A percentile compares a stretch with the other conserved stretches of the same genome.
These are phyloP conservation scores for Palythoa grandiflora DNA, from an alignment of 92 coral and sea anemone species.

Conservation along the genomic window DNA sequence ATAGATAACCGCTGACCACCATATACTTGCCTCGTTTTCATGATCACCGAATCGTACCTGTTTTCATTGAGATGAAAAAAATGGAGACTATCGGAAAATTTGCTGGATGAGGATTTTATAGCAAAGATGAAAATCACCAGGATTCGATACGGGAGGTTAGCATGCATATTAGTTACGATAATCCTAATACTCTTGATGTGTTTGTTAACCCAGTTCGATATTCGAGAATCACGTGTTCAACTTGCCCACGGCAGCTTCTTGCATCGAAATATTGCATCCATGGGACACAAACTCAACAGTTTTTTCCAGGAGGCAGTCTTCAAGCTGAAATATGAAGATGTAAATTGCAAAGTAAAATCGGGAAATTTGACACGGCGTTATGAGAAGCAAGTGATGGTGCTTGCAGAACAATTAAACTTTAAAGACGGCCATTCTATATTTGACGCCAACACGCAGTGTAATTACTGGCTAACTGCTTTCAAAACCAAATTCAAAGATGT, in stretches of 20 bases:
- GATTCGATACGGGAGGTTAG: constrained; percentile 75
- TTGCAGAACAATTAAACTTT: constrained; percentile 80
- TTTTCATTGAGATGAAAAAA: not conserved
- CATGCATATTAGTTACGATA: constrained; percentile 50
- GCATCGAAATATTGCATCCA: constrained; percentile 41
- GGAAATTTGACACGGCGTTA: constrained; percentile 74
- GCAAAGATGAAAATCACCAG: constrained; percentile 69
- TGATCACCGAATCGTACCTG: not conserved
- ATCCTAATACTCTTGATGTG: constrained; percentile 66
- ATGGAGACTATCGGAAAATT: not conserved
- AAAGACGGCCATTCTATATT: constrained; percentile 83
- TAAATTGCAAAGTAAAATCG: constrained; percentile 72
- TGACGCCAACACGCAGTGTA: constrained; percentile 90
- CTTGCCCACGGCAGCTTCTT: constrained; percentile 57
- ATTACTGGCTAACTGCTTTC: constrained; percentile 84
- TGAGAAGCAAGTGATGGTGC: constrained; percentile 72
- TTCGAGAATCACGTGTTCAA: constrained; percentile 69
- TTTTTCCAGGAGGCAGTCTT: constrained; percentile 92
- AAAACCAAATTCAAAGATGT: constrained; percentile 72
- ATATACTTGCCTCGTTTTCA: not conserved
- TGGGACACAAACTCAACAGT: constrained; percentile 73
- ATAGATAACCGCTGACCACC: constrained; percentile 27
- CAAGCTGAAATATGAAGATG: constrained; percentile 89
- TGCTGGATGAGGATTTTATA: not conserved
- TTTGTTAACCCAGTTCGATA: constrained; percentile 77